These are phyloP conservation scores for Prietella phreatophila DNA, from an alignment of 2,113 vertebrate genomes.

Conservation along the genomic window DNA sequence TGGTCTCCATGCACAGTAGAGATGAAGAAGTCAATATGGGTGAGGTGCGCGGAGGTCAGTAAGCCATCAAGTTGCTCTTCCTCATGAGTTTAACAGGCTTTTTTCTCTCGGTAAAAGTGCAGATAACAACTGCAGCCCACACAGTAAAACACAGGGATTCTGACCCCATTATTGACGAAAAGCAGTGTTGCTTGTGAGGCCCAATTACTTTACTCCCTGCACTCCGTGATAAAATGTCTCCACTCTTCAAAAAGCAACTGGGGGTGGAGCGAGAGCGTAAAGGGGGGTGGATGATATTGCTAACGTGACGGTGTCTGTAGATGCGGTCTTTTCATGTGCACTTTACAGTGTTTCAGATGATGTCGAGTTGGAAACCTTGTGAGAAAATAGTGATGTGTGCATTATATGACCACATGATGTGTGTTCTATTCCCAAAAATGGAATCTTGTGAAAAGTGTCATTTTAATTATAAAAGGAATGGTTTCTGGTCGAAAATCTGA, in stretches of 20 bases:
- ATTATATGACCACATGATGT: background rate
- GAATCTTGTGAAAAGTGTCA: background rate
- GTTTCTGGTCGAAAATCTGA: background rate
- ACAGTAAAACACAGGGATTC: constrained; percentile 4
- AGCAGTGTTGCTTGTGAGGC: constrained; percentile 19
- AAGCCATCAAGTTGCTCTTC: background rate
- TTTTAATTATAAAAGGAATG: background rate
- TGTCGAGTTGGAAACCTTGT: background rate
- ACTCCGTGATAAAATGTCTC: background rate
- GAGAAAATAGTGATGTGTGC: background rate
- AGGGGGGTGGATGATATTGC: background rate
- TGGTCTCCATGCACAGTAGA: background rate
- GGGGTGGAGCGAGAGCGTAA: constrained; percentile 5
- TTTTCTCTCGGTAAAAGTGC: constrained; percentile 25
- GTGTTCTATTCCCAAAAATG: background rate
- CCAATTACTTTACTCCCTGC: constrained; percentile 17
- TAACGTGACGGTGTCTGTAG: background rate
- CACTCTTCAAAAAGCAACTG: constrained; percentile 15
- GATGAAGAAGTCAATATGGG: constrained; percentile 12
- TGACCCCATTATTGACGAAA: constrained; percentile 43
- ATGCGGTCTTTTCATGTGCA: background rate
- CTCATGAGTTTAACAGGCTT: constrained; percentile 26
- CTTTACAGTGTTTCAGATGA: background rate
- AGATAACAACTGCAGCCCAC: constrained; percentile 27
- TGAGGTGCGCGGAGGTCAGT: constrained; percentile 17